Evolutionary conservation across 2,888 invertebrate species (phyloP).

Genomic region (Pristionchus mayeri): DNA sequence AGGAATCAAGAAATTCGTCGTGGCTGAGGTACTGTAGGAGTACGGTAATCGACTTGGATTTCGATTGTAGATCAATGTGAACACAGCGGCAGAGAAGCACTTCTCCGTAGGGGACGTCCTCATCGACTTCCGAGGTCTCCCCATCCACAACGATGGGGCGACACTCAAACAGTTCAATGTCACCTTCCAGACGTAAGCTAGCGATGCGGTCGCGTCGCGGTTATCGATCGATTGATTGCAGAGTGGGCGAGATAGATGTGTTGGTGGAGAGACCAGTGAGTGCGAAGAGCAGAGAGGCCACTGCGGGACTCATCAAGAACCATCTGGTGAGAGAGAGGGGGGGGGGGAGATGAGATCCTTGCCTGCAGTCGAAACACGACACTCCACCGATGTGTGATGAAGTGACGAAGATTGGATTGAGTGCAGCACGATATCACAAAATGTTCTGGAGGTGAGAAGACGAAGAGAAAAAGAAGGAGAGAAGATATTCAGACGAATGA

Average conservation of each 20-base stretch:
- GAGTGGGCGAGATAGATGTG: conserved; percentile 32
- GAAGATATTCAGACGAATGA: conserved; percentile 13
- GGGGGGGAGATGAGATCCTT: background rate
- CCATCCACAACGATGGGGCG: background rate
- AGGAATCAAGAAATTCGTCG: background rate
- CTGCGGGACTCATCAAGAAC: background rate
- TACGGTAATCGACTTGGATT: background rate
- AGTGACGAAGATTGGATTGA: conserved; percentile 10
- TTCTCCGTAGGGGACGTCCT: conserved; percentile 21
- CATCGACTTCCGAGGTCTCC: conserved; percentile 38
- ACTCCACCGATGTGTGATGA: conserved; percentile 21
- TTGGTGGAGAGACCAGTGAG: background rate
- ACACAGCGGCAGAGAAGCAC: conserved; percentile 34
- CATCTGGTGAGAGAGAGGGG: background rate
- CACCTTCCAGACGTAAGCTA: conserved; percentile 22
- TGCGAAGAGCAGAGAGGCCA: background rate
- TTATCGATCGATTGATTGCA: conserved; percentile 12
- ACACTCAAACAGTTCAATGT: conserved; percentile 28
- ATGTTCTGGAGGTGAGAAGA: conserved; percentile 18
- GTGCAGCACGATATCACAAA: background rate
- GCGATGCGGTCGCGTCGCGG: too few relatives aligned
- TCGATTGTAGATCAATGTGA: conserved; percentile 21
- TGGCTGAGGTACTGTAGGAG: conserved; percentile 20
- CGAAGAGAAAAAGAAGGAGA: background rate
- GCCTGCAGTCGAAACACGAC: background rate